Conservation (phyloP, 2,113 vertebrate species). For the Promerops cafer region DNA sequence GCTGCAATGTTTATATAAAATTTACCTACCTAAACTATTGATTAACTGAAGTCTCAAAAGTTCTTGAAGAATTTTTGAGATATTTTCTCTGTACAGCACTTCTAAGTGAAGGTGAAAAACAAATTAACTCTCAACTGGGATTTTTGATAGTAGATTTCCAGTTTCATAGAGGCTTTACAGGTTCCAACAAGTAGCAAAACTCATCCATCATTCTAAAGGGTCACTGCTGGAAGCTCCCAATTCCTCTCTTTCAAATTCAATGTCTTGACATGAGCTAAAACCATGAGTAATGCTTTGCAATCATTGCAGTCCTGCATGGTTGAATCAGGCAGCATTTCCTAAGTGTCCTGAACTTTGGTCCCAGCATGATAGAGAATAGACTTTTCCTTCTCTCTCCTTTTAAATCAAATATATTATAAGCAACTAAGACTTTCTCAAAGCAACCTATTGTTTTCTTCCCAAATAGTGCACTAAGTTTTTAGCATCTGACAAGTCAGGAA, state of each 20-base stretch:
- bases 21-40: neutral
- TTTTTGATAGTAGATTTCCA: neutral
- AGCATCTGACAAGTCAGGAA: neutral
- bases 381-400: neutral
- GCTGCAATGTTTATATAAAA: neutral
- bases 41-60: neutral
- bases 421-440: neutral
- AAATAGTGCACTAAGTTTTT: neutral
- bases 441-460: neutral
- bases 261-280: neutral
- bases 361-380: neutral
- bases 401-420: neutral
- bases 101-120: neutral
- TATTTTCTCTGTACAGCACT: neutral
- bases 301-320: neutral
- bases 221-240: neutral
- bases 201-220: neutral
- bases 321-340: neutral
- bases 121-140: neutral
- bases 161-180: neutral
- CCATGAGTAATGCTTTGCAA: neutral
- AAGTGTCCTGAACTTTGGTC: neutral
- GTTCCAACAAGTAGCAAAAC: neutral
- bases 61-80: neutral
- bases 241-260: neutral